Evolutionary conservation across 2,797 vertebrate genomes (phyloP).

Genomic region (Ptychadena robeensis): DNA sequence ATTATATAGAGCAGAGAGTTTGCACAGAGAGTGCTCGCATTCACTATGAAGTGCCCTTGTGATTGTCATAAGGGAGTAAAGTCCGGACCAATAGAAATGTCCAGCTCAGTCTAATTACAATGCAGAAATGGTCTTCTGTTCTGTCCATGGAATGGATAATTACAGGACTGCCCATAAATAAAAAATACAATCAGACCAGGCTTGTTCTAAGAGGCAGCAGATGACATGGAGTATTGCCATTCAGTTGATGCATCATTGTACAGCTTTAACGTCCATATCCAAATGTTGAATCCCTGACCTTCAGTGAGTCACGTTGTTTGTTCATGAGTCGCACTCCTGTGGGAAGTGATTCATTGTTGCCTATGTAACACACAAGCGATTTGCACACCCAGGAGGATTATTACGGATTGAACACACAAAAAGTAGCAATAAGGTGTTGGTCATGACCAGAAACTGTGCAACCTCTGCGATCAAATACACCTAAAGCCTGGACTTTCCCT

Average conservation of each 20-base stretch:
- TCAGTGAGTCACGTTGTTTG: neutral
- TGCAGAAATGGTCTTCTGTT: too few relatives aligned
- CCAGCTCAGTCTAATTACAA: too few relatives aligned
- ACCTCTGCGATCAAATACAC: too few relatives aligned
- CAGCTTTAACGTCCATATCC: neutral
- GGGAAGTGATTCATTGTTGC: constrained; percentile 24
- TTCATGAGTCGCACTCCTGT: neutral
- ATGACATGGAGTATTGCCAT: neutral
- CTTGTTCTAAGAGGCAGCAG: neutral
- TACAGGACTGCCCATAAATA: neutral
- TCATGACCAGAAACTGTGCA: neutral
- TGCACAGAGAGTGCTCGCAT: neutral
- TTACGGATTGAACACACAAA: neutral
- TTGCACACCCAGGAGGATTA: neutral
- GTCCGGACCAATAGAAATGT: too few relatives aligned
- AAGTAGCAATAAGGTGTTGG: neutral
- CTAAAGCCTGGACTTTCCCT: too few relatives aligned
- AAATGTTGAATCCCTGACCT: neutral
- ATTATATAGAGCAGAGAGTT: neutral
- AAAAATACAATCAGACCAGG: neutral
- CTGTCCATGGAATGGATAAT: neutral
- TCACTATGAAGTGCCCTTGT: neutral
- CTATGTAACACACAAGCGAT: neutral
- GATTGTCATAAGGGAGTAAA: neutral
- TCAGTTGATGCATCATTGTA: neutral